Evolutionary conservation across 2,888 invertebrate genomes (phyloP).

Genomic region (Thelaira solivaga): DNA sequence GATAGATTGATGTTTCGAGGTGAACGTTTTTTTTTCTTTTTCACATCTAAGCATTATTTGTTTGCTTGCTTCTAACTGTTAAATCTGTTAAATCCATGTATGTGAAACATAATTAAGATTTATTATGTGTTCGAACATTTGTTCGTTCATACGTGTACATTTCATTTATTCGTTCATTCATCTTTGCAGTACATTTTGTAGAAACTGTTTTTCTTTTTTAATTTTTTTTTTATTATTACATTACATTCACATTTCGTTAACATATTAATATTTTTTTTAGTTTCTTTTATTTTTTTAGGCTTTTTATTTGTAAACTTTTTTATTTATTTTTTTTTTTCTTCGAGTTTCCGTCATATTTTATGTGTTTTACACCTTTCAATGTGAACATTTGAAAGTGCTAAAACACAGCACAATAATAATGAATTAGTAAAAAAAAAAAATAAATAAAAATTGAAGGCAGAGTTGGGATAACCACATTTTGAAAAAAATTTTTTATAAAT

Average conservation of each 20-base stretch:
- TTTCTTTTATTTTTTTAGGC: background rate
- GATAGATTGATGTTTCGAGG: conserved; percentile 30
- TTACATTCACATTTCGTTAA: conserved; percentile 33
- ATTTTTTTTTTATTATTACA: conserved; percentile 8
- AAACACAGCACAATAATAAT: conserved; percentile 35
- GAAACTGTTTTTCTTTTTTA: too few species aligned
- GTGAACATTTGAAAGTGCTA: conserved; percentile 54
- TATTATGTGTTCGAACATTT: conserved; percentile 27
- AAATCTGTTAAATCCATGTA: conserved; percentile 32
- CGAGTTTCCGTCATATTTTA: conserved; percentile 56
- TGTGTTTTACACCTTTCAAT: conserved; percentile 54
- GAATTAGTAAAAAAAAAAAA: conserved; percentile 1
- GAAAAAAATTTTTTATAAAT: background rate
- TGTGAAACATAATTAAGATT: conserved; percentile 51
- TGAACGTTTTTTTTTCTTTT: conserved; percentile 37
- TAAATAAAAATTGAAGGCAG: background rate
- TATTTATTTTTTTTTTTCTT: too few species aligned
- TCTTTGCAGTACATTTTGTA: background rate
- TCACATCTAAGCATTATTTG: conserved; percentile 14
- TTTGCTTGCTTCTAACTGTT: conserved; percentile 38
- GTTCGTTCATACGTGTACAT: conserved; percentile 16
- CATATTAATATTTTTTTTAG: background rate
- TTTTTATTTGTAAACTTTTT: background rate
- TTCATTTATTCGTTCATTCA: conserved; percentile 32
- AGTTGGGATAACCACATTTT: background rate